Evolutionary conservation across 2,888 invertebrate species (phyloP).

Genomic region (Agonum fuliginosum): DNA sequence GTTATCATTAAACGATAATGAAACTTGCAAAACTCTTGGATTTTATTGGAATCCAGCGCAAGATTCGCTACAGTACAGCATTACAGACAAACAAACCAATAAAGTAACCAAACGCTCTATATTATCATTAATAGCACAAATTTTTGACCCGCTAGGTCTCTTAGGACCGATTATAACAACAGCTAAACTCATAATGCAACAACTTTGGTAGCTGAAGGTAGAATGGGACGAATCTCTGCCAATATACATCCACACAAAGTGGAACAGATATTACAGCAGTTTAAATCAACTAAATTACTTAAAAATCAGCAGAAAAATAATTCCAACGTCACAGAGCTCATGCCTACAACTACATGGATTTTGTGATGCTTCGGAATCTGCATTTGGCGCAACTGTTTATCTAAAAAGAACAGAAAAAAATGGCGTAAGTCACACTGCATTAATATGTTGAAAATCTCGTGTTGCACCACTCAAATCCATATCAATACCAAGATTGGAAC

Average conservation of each 20-base stretch:
- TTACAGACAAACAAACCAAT: background rate
- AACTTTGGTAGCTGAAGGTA: constrained; percentile 61
- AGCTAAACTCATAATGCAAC: constrained; percentile 63
- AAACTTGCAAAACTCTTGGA: constrained; percentile 31
- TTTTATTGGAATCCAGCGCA: constrained; percentile 25
- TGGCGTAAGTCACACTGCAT: background rate
- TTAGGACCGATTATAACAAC: constrained; percentile 61
- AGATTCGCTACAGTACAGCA: constrained; percentile 48
- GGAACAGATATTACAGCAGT: background rate
- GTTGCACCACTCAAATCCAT: background rate
- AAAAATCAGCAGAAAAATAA: constrained; percentile 1
- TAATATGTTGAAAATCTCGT: background rate
- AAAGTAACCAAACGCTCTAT: constrained; percentile 61
- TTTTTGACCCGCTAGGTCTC: constrained; percentile 63
- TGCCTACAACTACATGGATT: background rate
- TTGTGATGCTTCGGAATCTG: background rate
- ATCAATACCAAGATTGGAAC: background rate
- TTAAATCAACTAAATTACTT: background rate
- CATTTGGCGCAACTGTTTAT: background rate
- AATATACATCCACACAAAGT: constrained; percentile 26
- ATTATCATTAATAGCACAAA: constrained; percentile 61
- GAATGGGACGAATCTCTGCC: constrained; percentile 64
- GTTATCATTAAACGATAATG: constrained; percentile 4
- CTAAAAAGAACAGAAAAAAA: background rate
- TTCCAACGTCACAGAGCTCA: background rate